phyloP scores from a whole-genome alignment of 2,888 invertebrate genomes.

The Rhingia rostrata region DNA sequence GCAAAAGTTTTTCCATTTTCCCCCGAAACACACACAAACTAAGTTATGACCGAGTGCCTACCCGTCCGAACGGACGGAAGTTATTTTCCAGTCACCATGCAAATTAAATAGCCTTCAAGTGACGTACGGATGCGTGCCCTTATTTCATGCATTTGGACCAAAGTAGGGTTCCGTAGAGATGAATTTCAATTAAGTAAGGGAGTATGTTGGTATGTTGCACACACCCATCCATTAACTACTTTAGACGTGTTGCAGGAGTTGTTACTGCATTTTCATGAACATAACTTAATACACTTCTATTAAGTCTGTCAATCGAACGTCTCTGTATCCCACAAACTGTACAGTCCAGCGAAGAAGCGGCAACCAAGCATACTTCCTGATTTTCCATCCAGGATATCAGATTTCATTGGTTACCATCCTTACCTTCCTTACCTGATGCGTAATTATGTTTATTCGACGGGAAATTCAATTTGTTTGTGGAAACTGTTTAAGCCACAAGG shows the following conservation, averaged over 20 bases:
- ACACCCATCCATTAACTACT: not conserved
- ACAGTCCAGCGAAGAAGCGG: constrained; percentile 13
- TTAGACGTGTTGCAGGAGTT: constrained; percentile 3
- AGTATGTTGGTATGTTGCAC: not conserved
- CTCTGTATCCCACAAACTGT: not conserved
- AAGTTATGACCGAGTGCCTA: constrained; percentile 18
- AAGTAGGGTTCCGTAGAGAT: constrained; percentile 31
- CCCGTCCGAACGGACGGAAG: constrained; percentile 60
- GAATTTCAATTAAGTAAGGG: constrained; percentile 46
- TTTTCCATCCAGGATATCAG: constrained; percentile 66
- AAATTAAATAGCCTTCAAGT: constrained; percentile 60
- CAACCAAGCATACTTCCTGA: constrained; percentile 67
- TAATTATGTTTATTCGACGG: constrained; percentile 75
- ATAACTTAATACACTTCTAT: constrained; percentile 13
- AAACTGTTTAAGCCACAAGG: constrained; percentile 66
- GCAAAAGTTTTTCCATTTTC: constrained; percentile 70
- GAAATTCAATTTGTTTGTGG: constrained; percentile 75
- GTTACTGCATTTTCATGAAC: not conserved
- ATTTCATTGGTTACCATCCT: constrained; percentile 65
- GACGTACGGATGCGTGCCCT: constrained; percentile 63
- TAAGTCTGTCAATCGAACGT: constrained; percentile 9
- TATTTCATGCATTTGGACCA: constrained; percentile 56
- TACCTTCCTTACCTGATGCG: constrained; percentile 54
- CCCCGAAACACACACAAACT: constrained; percentile 38
- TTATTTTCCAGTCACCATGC: constrained; percentile 68